Percentiles rank a stretch among this genome's conserved stretches.
phyloP scores from a whole-genome alignment of 2,113 vertebrate species.

The Epinephelus fuscoguttatus region DNA sequence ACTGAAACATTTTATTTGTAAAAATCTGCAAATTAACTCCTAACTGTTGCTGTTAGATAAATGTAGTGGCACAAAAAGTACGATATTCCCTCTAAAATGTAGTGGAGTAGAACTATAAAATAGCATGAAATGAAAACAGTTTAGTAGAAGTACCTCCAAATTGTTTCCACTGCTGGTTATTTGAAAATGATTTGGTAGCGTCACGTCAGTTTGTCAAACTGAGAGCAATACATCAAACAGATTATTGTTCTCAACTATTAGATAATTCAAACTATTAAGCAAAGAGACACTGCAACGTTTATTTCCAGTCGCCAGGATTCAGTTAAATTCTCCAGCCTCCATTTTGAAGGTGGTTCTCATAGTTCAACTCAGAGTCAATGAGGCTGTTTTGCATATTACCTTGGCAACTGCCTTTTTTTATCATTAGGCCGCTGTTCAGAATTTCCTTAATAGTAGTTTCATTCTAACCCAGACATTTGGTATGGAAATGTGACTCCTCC shows the following conservation, averaged over 20 bases:
- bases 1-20: neutral
- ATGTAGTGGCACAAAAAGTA: neutral
- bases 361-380: slow-evolving; percentile 72
- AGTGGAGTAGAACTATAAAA: neutral
- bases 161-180: no score
- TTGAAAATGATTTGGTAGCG: neutral
- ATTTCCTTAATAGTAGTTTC: slow-evolving; percentile 79
- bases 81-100: neutral
- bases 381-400: slow-evolving; percentile 80
- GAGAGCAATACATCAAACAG: neutral
- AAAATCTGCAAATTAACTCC: neutral
- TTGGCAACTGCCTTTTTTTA: slow-evolving; percentile 81
- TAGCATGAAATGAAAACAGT: neutral
- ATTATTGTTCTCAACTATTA: neutral
- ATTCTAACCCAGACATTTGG: slow-evolving; percentile 76
- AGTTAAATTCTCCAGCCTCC: slow-evolving; percentile 46
- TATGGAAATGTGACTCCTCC: slow-evolving; percentile 83
- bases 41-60: neutral
- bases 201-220: neutral
- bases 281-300: neutral
- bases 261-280: neutral
- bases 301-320: slow-evolving; percentile 25
- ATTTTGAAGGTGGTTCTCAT: slow-evolving; percentile 69
- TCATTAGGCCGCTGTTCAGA: slow-evolving; percentile 74
- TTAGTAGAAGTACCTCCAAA: neutral